Conservation (phyloP, 1,140 invertebrate genomes). For the Temnothorax nylanderi region DNA sequence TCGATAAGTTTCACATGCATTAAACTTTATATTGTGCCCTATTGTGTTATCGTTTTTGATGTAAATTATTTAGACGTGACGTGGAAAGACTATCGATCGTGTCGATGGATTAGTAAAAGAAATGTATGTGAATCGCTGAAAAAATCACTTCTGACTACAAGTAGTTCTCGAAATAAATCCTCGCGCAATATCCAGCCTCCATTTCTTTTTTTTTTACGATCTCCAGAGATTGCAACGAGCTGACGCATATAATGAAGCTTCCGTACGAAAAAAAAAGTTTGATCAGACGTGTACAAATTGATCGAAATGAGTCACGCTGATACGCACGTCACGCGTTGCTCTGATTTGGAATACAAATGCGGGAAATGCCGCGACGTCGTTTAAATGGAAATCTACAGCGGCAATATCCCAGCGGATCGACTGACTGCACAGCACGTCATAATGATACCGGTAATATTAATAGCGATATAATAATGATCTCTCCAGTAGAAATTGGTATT, state of each 20-base stretch:
- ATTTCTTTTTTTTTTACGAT: background rate
- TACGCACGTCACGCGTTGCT: slow-evolving; percentile 12
- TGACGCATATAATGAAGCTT: background rate
- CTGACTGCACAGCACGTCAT: background rate
- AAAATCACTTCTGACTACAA: background rate
- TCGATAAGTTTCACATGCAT: no score
- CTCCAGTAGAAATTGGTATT: background rate
- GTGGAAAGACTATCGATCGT: background rate
- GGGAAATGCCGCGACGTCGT: slow-evolving; percentile 24
- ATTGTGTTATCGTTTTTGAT: no score
- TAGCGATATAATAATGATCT: background rate
- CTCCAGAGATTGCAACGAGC: background rate
- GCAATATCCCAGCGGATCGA: slow-evolving; percentile 34
- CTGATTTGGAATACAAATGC: slow-evolving; percentile 46
- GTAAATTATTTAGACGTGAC: background rate
- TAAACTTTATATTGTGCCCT: no score
- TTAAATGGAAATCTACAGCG: slow-evolving; percentile 63
- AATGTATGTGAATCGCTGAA: background rate
- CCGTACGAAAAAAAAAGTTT: background rate
- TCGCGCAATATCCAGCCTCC: no score
- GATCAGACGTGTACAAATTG: slow-evolving; percentile 8
- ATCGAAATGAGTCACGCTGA: slow-evolving; percentile 15
- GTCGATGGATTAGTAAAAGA: background rate
- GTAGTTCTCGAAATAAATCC: background rate
- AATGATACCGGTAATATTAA: slow-evolving; percentile 46